Base-by-base conservation (phyloP, 1,140 invertebrate species). In the Tetramorium simillimum region DNA sequence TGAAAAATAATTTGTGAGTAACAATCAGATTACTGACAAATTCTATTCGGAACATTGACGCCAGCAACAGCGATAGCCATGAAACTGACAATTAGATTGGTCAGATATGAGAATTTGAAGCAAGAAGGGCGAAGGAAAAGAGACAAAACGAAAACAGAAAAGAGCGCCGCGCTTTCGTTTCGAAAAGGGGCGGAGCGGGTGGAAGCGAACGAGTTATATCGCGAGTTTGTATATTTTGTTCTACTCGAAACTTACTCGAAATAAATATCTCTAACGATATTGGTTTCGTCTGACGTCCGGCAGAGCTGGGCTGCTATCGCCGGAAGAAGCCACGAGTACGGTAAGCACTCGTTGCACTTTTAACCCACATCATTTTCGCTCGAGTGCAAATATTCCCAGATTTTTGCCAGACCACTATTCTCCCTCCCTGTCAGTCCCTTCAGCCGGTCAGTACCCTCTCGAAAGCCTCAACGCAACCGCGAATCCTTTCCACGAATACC, bases 231-330 rank as follows among this genome's bases (percentile, higher is more conserved):
- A 93, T 93, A 95, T 94, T 94, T 95, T 93, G 92, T 94, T 94
- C 92, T 93, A 94, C 92, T 95, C 93, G 82, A 95, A 95, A 94
- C 93, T 95, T 95, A 93, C 33, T 33, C 92, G 94, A 93, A 94
- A 94, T 93, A 93, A 95, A 94, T 75, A 75, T 94, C 93, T 94
- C 93, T 95, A 93, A 95, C 90, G 93, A 94, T 94, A 95, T 95
- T 94, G 93, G 92, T 90, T 93, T 82, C 89, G 86, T 21, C 53
- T 69, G 63, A 58, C 78, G 62, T 67, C 40, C 67, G 60, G 40
- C 53, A 75, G 80, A 46, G 76, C 65, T 28, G 70, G 24, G 2
- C 69, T 51, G 56, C 40, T 73, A 49, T 62, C 78, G 69, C 40
- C 49, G 16, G 3, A 56, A 85, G 56, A 84, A 67, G 37, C 56